A percentile compares a stretch with the other conserved stretches of the same genome.
phyloP scores from a whole-genome alignment of 2,113 vertebrate species.

The Clupea harengus region DNA sequence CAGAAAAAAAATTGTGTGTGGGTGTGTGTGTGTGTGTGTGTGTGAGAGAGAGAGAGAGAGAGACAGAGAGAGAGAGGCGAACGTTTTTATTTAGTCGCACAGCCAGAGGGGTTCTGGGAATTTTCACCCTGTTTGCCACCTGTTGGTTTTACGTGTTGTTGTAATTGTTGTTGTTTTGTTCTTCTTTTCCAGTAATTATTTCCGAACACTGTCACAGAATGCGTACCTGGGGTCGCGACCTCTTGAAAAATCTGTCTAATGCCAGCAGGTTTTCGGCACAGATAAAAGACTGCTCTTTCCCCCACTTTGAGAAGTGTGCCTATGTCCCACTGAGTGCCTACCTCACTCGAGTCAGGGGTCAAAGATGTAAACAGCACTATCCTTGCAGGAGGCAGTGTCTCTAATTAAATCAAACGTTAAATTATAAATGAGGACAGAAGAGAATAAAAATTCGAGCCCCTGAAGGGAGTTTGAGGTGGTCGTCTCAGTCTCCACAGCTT shows the following conservation, averaged over 20 bases:
- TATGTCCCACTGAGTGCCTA: constrained; percentile 41
- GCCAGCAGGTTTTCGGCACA: background rate
- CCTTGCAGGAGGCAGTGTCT: constrained; percentile 40
- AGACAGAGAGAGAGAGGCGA: background rate
- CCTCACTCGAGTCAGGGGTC: constrained; percentile 36
- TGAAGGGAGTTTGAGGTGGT: background rate
- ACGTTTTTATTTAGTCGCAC: background rate
- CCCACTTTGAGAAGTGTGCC: background rate
- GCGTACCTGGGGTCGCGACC: background rate
- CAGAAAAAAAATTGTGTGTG: background rate
- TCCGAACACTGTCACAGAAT: background rate
- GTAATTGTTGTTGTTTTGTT: background rate
- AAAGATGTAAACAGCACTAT: constrained; percentile 35
- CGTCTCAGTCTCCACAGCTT: background rate
- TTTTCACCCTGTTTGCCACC: background rate
- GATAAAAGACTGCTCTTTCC: background rate
- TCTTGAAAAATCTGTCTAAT: background rate
- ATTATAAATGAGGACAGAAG: constrained; percentile 48
- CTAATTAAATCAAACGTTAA: constrained; percentile 54
- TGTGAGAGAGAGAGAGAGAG: background rate
- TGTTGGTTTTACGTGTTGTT: background rate
- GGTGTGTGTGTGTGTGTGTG: background rate
- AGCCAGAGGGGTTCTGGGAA: background rate
- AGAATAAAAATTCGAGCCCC: constrained; percentile 21
- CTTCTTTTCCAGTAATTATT: background rate